Evolutionary conservation across 2,113 vertebrate species (phyloP).

Genomic region (Podarcis muralis): DNA sequence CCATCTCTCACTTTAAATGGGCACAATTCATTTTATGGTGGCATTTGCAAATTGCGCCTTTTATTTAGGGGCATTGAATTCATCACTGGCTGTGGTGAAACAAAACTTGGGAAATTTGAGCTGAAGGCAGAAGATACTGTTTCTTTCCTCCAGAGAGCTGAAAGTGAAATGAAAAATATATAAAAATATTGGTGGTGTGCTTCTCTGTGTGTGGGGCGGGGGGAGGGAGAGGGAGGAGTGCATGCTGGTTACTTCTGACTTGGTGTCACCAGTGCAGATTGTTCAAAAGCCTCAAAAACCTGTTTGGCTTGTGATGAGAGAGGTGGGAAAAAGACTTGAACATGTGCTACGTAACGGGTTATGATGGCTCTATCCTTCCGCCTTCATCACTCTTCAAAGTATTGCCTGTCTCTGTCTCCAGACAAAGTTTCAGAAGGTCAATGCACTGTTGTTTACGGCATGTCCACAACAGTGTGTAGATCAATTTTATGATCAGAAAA

Average conservation of each 20-base stretch:
- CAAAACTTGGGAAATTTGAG: not conserved
- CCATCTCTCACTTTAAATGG: not conserved
- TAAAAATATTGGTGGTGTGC: not conserved
- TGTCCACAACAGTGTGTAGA: not conserved
- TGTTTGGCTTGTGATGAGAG: not conserved
- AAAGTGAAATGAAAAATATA: not conserved
- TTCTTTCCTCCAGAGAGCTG: not conserved
- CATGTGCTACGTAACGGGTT: too few relatives aligned
- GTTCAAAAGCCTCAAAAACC: not conserved
- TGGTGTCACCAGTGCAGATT: not conserved
- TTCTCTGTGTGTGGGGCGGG: too few relatives aligned
- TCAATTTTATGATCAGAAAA: not conserved
- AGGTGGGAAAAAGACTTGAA: too few relatives aligned
- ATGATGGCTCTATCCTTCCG: not conserved
- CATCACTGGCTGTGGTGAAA: not conserved
- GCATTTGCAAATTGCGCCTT: not conserved
- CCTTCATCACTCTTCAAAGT: not conserved
- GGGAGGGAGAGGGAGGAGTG: too few relatives aligned
- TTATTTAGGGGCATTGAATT: not conserved
- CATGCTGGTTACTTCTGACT: too few relatives aligned
- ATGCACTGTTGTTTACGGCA: conserved; percentile 4
- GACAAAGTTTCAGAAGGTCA: conserved; percentile 5
- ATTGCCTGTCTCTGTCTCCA: not conserved
- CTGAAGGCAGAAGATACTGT: not conserved
- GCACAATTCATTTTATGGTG: not conserved